A percentile compares a stretch with the other conserved stretches of the same genome.
These are phyloP conservation scores for Sarcophaga carnaria DNA, from an alignment of 2,888 invertebrate species.

Conservation along the genomic window DNA sequence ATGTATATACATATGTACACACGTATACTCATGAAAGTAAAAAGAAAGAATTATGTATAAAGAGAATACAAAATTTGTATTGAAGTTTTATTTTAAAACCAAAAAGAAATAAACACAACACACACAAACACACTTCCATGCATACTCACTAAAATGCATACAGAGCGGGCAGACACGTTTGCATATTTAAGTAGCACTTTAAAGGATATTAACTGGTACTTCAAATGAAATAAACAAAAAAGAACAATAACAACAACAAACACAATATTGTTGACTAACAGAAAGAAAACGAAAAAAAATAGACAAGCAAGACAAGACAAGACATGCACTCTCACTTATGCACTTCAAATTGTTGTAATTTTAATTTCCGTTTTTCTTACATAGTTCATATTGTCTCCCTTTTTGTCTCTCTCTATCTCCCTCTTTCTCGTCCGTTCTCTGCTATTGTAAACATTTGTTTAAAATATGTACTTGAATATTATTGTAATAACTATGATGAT, in stretches of 20 bases:
- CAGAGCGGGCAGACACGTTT: not conserved
- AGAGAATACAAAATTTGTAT: conserved; percentile 1
- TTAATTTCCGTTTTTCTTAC: not conserved
- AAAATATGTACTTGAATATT: conserved; percentile 17
- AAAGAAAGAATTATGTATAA: conserved; percentile 1
- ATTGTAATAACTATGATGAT: not conserved
- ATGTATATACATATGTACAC: not conserved
- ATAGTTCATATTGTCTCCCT: not conserved
- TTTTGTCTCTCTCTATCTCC: not conserved
- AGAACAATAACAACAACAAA: not conserved
- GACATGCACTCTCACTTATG: not conserved
- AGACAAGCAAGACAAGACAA: not conserved
- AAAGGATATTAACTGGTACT: conserved; percentile 56
- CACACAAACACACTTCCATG: not conserved
- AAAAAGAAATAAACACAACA: conserved; percentile 3
- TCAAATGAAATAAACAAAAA: conserved; percentile 7
- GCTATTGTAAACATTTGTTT: conserved; percentile 24
- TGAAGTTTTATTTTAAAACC: not conserved
- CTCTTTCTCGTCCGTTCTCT: not conserved
- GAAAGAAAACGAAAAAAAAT: not conserved
- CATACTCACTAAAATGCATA: not conserved
- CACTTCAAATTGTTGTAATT: no score
- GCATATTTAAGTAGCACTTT: conserved; percentile 41
- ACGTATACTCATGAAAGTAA: not conserved
- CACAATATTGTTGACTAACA: conserved; percentile 5